Evolutionary conservation across 2,113 vertebrate genomes (phyloP), one percentile per base, ranked within the genome.

Genomic region (Bambusicola thoracicus): DNA sequence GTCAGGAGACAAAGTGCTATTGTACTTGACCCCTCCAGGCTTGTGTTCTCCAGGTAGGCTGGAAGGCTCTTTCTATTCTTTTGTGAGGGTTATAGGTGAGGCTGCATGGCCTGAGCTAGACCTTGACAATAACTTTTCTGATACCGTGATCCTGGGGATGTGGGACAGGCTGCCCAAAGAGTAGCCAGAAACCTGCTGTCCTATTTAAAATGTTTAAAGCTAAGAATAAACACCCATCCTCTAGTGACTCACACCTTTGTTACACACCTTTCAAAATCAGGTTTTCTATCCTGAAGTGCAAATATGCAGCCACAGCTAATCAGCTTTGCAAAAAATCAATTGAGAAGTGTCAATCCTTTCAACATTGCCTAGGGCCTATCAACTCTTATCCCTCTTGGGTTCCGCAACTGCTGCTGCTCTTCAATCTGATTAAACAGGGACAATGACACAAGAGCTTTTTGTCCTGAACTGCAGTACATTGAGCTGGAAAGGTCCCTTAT

Each of bases 241-340:
- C 32, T 30, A 13, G n/a, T 88, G 82, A 87, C 61, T 86, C 85
- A 78, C 29, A 70, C 46, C 8, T 87, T 91, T 83, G 85, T 91
- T 87, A 78, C 18, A 55, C 41, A 75, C 27, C 75, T 59, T 92
- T 95, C 93, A 94, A 89, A 92, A 92, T 85, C 79, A 75, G 27
- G 30, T 90, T 91, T 85, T 89, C 76, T 87, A 83, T 88, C 36
- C 46, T 67, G 51, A 93, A 92, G 80, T 78, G 46, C 73, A 84
- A 95, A 88, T 66, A 83, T 63, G 56, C 46, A 70, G 85, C 51
- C 69, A 65, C 34, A 93, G 72, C 43, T 94, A 83, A 96, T 92
- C 88, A 96, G 59, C 80, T 95, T 78, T 86, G 65, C 83, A 86
- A 68, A 58, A 95, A 86, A 69, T 88, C 80, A 86, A 8, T 55